phyloP scores from a whole-genome alignment of 2,797 vertebrate species.

The Fringilla coelebs region DNA sequence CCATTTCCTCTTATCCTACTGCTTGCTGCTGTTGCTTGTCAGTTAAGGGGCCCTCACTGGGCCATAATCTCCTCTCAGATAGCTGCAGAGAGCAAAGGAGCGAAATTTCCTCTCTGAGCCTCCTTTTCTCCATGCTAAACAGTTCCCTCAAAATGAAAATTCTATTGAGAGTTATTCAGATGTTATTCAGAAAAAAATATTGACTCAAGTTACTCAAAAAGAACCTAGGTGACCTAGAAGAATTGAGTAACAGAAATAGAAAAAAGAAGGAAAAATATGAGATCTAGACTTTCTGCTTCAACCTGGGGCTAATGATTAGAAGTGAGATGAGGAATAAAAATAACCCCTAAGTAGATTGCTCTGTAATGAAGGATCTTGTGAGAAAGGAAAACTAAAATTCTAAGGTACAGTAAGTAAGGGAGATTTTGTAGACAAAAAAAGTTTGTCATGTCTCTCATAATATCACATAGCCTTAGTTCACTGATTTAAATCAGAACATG shows the following conservation, averaged over 20 bases:
- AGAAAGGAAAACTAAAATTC: not conserved
- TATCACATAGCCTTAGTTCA: not conserved
- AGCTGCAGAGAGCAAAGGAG: not conserved
- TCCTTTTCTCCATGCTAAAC: not conserved
- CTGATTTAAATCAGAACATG: not conserved
- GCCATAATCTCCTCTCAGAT: not conserved
- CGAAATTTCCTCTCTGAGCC: not conserved
- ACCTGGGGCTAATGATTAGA: not conserved
- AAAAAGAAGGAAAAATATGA: not conserved
- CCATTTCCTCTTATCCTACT: not conserved
- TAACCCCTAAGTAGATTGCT: not conserved
- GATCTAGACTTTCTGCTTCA: not conserved
- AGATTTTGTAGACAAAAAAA: not conserved
- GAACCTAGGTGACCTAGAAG: not conserved
- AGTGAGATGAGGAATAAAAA: not conserved
- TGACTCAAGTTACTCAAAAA: not conserved
- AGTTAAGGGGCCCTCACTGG: not conserved
- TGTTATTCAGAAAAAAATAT: not conserved
- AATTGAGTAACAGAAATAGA: not conserved
- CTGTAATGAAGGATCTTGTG: not conserved
- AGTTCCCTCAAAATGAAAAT: not conserved
- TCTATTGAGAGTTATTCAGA: not conserved
- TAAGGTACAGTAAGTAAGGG: not conserved
- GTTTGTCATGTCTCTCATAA: not conserved
- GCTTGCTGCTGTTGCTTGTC: not conserved